phyloP scores from a whole-genome alignment of 1,140 invertebrate genomes.

The Lasioglossum albipes region DNA sequence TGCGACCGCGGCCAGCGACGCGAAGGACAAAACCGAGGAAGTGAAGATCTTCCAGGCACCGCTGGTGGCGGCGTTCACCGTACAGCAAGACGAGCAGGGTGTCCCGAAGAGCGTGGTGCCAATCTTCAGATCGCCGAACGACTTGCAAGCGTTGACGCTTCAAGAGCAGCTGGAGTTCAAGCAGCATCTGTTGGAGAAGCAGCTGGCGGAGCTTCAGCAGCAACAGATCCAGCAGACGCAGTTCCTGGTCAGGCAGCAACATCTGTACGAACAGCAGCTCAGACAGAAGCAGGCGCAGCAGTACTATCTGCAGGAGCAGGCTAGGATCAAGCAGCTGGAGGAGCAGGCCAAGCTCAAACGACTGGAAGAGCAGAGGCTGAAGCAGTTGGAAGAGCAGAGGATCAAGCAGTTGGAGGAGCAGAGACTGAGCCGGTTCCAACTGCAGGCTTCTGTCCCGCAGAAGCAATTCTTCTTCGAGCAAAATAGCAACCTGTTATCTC shows the following conservation, averaged over 20 bases:
- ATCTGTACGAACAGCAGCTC: constrained; percentile 80
- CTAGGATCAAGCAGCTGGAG: constrained; percentile 75
- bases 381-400: constrained; percentile 73
- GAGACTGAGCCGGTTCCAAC: constrained; percentile 52
- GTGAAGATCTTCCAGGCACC: constrained; percentile 90
- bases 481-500: constrained; percentile 59
- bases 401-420: constrained; percentile 61
- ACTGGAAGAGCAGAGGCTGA: constrained; percentile 62
- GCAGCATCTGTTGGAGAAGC: constrained; percentile 85
- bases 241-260: constrained; percentile 82
- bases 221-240: constrained; percentile 87
- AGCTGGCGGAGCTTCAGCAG: constrained; percentile 84
- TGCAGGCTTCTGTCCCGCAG: constrained; percentile 64
- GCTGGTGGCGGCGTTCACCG: constrained; percentile 89
- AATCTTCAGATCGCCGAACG: constrained; percentile 78
- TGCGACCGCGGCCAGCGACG: constrained; percentile 61
- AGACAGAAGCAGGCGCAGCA: constrained; percentile 80
- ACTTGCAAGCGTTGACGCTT: constrained; percentile 73
- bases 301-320: constrained; percentile 77
- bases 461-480: constrained; percentile 71
- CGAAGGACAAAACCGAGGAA: constrained; percentile 79
- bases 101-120: constrained; percentile 88
- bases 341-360: constrained; percentile 65
- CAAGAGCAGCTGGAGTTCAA: constrained; percentile 85
- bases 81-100: constrained; percentile 89